Conservation (phyloP, 2,797 vertebrate species). For the Cossypha polioptera region DNA sequence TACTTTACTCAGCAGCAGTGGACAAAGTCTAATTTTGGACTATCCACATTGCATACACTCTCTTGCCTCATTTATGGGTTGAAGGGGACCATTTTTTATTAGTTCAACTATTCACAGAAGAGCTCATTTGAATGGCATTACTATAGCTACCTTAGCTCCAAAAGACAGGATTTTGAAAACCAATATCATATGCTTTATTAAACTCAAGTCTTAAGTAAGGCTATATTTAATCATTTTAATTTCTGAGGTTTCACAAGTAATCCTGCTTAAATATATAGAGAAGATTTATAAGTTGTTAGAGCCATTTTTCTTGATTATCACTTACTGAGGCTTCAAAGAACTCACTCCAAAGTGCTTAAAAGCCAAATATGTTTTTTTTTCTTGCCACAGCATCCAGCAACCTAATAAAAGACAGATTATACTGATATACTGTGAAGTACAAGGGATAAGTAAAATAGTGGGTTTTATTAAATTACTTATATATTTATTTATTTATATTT, state of each 20-base stretch:
- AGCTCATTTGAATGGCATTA: constrained; percentile 22
- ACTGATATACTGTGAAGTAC: not conserved
- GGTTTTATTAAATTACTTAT: no score
- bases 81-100: not conserved
- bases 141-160: not conserved
- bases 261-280: constrained; percentile 52
- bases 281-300: constrained; percentile 45
- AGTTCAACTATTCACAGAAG: not conserved
- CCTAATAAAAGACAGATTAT: constrained; percentile 58
- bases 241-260: constrained; percentile 50
- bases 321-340: constrained; percentile 36
- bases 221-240: constrained; percentile 59
- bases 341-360: constrained; percentile 41
- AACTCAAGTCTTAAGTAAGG: constrained; percentile 34
- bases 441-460: constrained; percentile 12
- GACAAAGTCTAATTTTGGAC: not conserved
- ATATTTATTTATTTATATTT: no score
- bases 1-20: not conserved
- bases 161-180: constrained; percentile 22
- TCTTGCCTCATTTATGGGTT: not conserved
- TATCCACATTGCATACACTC: not conserved
- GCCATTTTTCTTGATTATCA: constrained; percentile 56
- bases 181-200: constrained; percentile 50
- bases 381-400: constrained; percentile 33
- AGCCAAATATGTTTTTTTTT: not conserved